Conservation (phyloP, 2,888 invertebrate species). For the Sipunculus nudus region DNA sequence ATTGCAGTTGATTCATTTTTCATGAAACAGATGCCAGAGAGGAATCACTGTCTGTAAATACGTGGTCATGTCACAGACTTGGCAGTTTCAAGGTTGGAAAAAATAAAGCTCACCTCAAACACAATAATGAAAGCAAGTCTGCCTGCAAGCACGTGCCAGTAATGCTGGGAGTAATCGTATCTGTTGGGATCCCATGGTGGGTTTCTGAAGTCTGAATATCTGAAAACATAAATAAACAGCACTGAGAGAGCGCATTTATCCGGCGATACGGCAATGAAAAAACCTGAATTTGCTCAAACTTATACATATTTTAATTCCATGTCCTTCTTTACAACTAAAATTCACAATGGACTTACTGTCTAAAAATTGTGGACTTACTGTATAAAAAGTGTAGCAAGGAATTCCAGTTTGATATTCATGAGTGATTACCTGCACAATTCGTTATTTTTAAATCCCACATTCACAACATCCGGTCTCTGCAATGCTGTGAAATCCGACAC, state of each 20-base stretch:
- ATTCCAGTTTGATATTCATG: too few relatives aligned
- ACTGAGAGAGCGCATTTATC: too few relatives aligned
- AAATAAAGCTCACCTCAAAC: slow-evolving; percentile 54
- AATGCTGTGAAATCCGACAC: slow-evolving; percentile 38
- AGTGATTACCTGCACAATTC: too few relatives aligned
- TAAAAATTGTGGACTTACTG: too few relatives aligned
- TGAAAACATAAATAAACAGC: slow-evolving; percentile 69
- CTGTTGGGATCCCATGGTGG: slow-evolving; percentile 67
- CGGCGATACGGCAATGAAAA: background rate
- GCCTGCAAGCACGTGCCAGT: slow-evolving; percentile 91
- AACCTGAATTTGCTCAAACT: background rate
- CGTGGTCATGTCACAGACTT: background rate
- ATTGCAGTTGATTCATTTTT: slow-evolving; percentile 73
- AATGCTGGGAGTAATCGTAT: slow-evolving; percentile 76
- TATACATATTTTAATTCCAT: background rate
- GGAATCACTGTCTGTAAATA: slow-evolving; percentile 8
- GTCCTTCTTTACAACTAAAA: too few relatives aligned
- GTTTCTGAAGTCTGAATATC: slow-evolving; percentile 87
- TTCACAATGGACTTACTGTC: too few relatives aligned
- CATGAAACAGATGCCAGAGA: too few relatives aligned
- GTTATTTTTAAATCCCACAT: too few relatives aligned
- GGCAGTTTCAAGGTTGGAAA: too few relatives aligned
- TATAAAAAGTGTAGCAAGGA: too few relatives aligned
- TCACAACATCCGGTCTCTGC: too few relatives aligned
- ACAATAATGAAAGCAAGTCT: slow-evolving; percentile 58